A percentile compares a stretch with the other conserved stretches of the same genome.
Evolutionary conservation across 2,113 vertebrate species (phyloP).

Genomic region (Lepus europaeus): DNA sequence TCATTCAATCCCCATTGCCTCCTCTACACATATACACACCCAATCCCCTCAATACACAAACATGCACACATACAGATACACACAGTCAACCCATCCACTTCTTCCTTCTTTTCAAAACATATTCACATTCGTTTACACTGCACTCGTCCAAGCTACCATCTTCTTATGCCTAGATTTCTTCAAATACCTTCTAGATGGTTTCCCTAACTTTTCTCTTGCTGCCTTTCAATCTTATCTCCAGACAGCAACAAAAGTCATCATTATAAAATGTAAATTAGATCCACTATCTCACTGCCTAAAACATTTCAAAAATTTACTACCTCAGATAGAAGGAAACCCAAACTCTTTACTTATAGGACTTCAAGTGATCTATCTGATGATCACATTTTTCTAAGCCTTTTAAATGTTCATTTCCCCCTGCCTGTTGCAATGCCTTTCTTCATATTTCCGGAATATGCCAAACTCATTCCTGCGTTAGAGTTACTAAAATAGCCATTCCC

Average conservation of each 20-base stretch:
- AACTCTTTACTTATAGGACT: background rate
- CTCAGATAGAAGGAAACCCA: background rate
- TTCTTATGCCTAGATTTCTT: background rate
- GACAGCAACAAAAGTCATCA: background rate
- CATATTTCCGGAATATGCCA: slow-evolving; percentile 17
- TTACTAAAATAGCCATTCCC: background rate
- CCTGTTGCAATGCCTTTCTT: background rate
- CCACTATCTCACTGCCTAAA: background rate
- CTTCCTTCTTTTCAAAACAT: background rate
- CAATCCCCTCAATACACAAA: too few species aligned
- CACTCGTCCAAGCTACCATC: background rate
- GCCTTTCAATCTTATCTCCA: background rate
- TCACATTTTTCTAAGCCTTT: background rate
- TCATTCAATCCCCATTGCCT: background rate
- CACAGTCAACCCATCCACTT: background rate
- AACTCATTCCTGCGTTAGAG: background rate
- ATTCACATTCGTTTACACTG: background rate
- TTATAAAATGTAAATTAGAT: slow-evolving; percentile 4
- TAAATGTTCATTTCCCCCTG: background rate
- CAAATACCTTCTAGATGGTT: background rate
- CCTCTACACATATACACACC: too few species aligned
- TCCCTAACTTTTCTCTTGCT: background rate
- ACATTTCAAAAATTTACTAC: background rate
- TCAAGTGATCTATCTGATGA: background rate
- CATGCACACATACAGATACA: too few species aligned